Base-by-base conservation (phyloP, 1,140 invertebrate species). In the Pseudoatta argentina region DNA sequence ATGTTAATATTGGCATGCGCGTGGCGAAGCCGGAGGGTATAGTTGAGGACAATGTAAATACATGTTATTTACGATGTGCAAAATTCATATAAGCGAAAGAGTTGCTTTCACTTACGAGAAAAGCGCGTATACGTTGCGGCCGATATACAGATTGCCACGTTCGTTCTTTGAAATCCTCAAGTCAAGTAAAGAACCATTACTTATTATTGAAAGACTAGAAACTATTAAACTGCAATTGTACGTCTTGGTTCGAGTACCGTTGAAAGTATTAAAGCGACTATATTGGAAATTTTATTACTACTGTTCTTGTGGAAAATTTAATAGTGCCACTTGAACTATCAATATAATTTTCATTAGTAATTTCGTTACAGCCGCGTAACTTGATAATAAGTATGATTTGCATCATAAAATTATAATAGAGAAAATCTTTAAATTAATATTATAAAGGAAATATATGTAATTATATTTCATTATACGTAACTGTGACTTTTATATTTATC, bases 181-280 rank as follows among this genome's bases (percentile, higher is more conserved):
- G 34, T 3, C 16, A 59, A 27, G 67, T 24, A 57, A n/a, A 59
- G 51, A 59, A 14, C 10, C 12, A 16, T 82, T 44, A 57, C 21
- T 72, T 48, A 21, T 59, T 72, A 73, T 73, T 48, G 39, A 73
- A 73, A 34, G 21, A 82, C 8, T 48, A 18, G 34, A 61, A 39
- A 21, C 48, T 72, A 73, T 82, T 30, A 59, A 82, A 59, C 24
- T 61, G n/a, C 27, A 48, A 82, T 73, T 73, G 67, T 44, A 18
- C 30, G n/a, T 51, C 34, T 72, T 72, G 48, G 16, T 82, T 79
- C 51, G 67, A 78, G 77, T 24, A 30, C 48, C 77, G 61, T 53
- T 34, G 30, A 69, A 39, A 79, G 48, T 81, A 71, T 81, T 69
- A 71, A 81, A 39, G n/a, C 21, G 64, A 71, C 51, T 82, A 82